phyloP scores from a whole-genome alignment of 2,888 invertebrate species.

The Tanypteryx hageni region DNA sequence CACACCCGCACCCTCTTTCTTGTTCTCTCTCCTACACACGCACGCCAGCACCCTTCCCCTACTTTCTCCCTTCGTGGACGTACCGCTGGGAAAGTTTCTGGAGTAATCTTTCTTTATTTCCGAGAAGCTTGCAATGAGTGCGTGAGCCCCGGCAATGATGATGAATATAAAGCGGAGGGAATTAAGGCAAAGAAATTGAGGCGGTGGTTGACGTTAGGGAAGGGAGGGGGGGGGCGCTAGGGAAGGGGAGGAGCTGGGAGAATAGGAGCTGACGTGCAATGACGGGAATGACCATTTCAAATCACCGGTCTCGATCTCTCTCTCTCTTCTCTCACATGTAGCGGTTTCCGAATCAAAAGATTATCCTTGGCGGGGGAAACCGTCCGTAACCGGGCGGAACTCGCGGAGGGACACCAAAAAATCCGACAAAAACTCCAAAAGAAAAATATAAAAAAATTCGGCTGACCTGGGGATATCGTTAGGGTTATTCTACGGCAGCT shows the following conservation, averaged over 20 bases:
- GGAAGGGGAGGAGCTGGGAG: background rate
- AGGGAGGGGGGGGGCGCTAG: too few species aligned
- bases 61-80: background rate
- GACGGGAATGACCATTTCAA: background rate
- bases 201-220: too few species aligned
- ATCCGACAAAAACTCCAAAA: background rate
- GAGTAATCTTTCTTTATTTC: too few species aligned
- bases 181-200: too few species aligned
- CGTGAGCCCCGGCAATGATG: slow-evolving; percentile 9
- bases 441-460: too few species aligned
- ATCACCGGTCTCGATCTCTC: background rate
- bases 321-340: background rate
- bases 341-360: background rate
- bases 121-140: background rate
- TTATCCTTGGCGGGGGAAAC: background rate
- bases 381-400: background rate
- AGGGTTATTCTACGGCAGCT: too few species aligned
- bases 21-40: too few species aligned
- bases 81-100: too few species aligned
- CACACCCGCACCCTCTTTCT: too few species aligned
- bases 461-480: too few species aligned
- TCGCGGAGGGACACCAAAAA: background rate
- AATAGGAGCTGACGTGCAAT: background rate
- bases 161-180: too few species aligned
- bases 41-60: background rate